Evolutionary conservation across 2,797 vertebrate genomes (phyloP).

Genomic region (Aphelocoma californica): DNA sequence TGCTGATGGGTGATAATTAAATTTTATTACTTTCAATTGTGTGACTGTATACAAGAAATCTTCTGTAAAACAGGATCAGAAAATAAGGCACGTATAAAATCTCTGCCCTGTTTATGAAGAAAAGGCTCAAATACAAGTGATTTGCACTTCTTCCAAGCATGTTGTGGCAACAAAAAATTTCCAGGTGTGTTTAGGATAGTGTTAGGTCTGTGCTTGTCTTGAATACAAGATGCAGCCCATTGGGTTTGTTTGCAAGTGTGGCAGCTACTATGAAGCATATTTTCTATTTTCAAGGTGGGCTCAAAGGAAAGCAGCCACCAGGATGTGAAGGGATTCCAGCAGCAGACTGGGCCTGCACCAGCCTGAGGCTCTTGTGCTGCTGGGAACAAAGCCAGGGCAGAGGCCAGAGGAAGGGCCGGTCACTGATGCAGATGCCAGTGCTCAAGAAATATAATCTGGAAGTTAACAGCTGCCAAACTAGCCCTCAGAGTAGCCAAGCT

Average conservation of each 20-base stretch:
- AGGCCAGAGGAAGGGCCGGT: background rate
- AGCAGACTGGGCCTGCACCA: background rate
- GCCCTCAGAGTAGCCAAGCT: constrained; percentile 41
- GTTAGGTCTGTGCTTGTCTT: background rate
- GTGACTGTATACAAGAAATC: background rate
- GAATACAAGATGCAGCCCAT: background rate
- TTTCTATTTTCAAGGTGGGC: constrained; percentile 53
- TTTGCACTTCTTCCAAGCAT: background rate
- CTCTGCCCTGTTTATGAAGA: background rate
- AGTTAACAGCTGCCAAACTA: constrained; percentile 68
- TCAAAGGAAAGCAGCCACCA: constrained; percentile 51
- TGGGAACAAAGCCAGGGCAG: constrained; percentile 63
- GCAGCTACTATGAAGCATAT: background rate
- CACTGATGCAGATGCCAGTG: constrained; percentile 48
- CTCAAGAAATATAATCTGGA: constrained; percentile 67
- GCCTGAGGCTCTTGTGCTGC: background rate
- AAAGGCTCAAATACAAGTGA: background rate
- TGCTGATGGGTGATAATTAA: background rate
- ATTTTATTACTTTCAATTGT: background rate
- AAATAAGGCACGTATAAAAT: background rate
- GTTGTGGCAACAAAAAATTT: background rate
- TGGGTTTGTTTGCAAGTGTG: background rate
- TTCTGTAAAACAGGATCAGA: background rate
- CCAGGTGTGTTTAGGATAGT: background rate
- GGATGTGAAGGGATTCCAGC: constrained; percentile 4